Evolutionary conservation across 2,113 vertebrate genomes (phyloP).

Genomic region (Anhinga rufa): DNA sequence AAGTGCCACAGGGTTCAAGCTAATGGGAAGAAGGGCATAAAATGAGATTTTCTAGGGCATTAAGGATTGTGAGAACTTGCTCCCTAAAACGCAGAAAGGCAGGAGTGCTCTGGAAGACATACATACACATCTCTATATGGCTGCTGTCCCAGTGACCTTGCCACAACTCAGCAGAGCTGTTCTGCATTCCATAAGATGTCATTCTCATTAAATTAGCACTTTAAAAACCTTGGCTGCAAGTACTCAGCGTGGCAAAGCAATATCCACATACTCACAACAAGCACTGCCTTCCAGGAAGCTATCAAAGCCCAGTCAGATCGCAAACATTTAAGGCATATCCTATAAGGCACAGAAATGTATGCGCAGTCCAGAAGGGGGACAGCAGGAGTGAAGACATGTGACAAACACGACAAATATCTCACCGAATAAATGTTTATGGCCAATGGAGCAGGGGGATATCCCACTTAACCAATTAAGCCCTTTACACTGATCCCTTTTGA

Average conservation of each 20-base stretch:
- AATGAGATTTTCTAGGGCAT: not conserved
- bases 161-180: not conserved
- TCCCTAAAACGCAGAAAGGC: not conserved
- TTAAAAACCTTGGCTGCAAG: slow-evolving; percentile 1
- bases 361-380: not conserved
- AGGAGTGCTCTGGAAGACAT: not conserved
- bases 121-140: not conserved
- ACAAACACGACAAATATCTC: not conserved
- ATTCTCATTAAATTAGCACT: slow-evolving; percentile 25
- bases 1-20: not conserved
- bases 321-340: not conserved
- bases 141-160: slow-evolving; percentile 26
- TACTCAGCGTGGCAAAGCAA: not conserved
- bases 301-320: not conserved
- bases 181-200: not conserved
- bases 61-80: not conserved
- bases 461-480: not conserved
- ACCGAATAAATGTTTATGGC: not conserved
- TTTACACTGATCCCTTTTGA: not conserved
- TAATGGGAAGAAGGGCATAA: not conserved
- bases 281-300: not conserved
- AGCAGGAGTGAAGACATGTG: not conserved
- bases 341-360: not conserved
- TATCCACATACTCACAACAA: not conserved
- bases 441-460: not conserved